Percentiles rank a stretch among this genome's conserved stretches.
Conservation (phyloP, 2,797 vertebrate species). For the Brachyalestes nurse region DNA sequence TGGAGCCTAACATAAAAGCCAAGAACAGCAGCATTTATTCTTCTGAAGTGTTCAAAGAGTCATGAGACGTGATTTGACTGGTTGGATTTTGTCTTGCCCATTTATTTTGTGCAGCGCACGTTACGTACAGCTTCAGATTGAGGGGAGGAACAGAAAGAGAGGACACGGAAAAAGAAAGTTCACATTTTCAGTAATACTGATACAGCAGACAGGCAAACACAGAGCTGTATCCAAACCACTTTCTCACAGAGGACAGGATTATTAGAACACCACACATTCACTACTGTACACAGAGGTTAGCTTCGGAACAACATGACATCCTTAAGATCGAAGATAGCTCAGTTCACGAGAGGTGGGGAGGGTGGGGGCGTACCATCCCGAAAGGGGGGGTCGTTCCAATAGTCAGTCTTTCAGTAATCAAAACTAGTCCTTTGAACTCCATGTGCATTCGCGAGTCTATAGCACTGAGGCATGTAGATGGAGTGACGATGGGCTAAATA, state of each 20-base stretch:
- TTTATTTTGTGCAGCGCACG: constrained; percentile 88
- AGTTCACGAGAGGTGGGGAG: constrained; percentile 29
- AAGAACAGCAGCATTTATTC: too few species aligned
- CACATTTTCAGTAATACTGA: constrained; percentile 89
- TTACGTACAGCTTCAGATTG: constrained; percentile 86
- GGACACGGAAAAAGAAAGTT: constrained; percentile 83
- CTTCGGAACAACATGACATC: constrained; percentile 72
- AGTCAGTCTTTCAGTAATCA: neutral
- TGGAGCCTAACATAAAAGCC: too few species aligned
- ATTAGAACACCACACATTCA: constrained; percentile 89
- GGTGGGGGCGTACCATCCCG: neutral
- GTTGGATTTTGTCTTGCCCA: constrained; percentile 66
- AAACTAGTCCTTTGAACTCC: neutral
- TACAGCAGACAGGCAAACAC: constrained; percentile 93
- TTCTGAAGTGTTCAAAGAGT: neutral
- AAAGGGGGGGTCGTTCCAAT: neutral
- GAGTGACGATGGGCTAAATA: neutral
- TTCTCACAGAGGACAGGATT: constrained; percentile 74
- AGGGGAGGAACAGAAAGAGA: constrained; percentile 78
- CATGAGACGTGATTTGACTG: neutral
- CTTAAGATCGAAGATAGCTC: constrained; percentile 57
- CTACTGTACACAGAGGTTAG: constrained; percentile 84
- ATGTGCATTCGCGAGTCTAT: constrained; percentile 19
- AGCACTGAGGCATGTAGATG: neutral
- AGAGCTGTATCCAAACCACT: constrained; percentile 84